These are phyloP conservation scores for Leptestheria dahalacensis DNA, from an alignment of 1,140 invertebrate genomes.

Conservation along the genomic window DNA sequence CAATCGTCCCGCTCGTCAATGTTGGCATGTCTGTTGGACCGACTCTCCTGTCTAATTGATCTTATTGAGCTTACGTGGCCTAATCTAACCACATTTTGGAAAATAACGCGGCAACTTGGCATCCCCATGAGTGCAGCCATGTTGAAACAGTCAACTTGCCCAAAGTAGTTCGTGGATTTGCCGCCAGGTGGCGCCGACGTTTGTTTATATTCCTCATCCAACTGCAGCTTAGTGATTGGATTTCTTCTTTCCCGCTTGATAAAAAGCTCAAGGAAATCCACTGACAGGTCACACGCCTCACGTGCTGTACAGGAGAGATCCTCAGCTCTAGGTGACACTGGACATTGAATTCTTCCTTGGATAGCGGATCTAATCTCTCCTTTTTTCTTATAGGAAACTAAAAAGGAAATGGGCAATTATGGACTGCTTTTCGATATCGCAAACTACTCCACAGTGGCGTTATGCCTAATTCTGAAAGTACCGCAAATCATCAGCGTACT, in stretches of 20 bases:
- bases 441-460: constrained; percentile 19
- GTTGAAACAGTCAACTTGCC: constrained; percentile 2
- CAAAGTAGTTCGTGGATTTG: neutral
- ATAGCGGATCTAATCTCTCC: too few species aligned
- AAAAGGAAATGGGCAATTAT: neutral
- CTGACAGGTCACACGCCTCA: neutral
- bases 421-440: constrained; percentile 14
- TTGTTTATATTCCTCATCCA: too few species aligned
- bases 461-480: constrained; percentile 21
- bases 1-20: constrained; percentile 25
- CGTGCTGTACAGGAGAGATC: too few species aligned
- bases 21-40: neutral
- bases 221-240: too few species aligned
- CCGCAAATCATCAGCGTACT: constrained; percentile 20
- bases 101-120: neutral
- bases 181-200: neutral
- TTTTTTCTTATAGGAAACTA: too few species aligned
- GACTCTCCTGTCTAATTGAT: neutral
- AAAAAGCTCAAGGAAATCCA: too few species aligned
- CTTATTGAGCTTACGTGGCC: neutral
- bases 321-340: too few species aligned
- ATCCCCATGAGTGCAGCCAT: neutral
- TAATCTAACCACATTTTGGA: neutral
- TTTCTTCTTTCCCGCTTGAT: too few species aligned
- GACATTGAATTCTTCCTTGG: too few species aligned